Percentiles rank a stretch among this genome's conserved stretches.
Conservation (phyloP, 2,797 vertebrate species). For the Cossypha caffra region DNA sequence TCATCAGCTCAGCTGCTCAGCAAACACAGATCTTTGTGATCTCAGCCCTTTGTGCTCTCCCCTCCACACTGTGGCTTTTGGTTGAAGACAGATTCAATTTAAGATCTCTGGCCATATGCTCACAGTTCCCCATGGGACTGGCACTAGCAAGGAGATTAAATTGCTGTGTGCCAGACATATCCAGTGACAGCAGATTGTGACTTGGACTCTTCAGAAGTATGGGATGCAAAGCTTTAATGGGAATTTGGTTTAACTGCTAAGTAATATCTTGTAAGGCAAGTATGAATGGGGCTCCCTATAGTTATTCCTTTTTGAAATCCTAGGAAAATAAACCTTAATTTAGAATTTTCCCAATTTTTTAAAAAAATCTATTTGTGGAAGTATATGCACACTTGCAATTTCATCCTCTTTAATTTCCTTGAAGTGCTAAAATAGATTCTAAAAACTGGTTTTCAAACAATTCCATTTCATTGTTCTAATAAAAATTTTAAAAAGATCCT, state of each 20-base stretch:
- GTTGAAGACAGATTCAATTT: background rate
- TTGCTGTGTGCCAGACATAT: background rate
- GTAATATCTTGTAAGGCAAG: background rate
- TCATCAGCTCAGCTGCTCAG: background rate
- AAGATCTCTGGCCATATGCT: background rate
- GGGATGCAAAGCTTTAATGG: background rate
- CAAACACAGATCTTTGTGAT: background rate
- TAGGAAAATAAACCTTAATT: background rate
- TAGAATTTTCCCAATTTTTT: background rate
- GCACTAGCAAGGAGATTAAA: background rate
- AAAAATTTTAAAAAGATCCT: background rate
- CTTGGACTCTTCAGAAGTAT: background rate
- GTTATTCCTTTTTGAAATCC: background rate
- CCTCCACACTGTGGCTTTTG: background rate
- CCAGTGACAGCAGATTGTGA: background rate
- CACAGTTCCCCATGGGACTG: background rate
- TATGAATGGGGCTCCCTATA: rapidly evolving
- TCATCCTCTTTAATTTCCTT: background rate
- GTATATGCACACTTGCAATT: background rate
- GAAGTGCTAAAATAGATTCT: background rate
- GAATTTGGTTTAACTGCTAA: background rate
- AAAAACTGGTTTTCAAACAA: background rate
- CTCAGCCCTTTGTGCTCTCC: background rate
- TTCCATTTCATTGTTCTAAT: background rate
- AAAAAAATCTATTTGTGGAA: background rate